Percentiles rank a stretch among this genome's conserved stretches.
phyloP scores from a whole-genome alignment of 1,140 invertebrate species.

The Cydia splendana region DNA sequence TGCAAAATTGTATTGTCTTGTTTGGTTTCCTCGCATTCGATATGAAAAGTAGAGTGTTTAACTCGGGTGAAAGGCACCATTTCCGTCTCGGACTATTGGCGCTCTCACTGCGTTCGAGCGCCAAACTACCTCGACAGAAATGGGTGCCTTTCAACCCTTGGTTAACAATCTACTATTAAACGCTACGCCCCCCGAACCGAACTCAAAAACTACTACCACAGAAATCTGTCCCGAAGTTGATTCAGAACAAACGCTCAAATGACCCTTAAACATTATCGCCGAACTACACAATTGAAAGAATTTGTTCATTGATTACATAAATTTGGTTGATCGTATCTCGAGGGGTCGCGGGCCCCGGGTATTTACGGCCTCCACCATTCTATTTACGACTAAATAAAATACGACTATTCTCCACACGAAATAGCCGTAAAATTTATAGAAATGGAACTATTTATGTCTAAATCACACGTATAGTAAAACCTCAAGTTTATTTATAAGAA shows the following conservation, averaged over 20 bases:
- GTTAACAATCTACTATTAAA: no score
- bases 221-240: background rate
- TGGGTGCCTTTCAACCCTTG: no score
- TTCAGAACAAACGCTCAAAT: background rate
- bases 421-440: constrained; percentile 20
- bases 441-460: background rate
- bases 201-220: no score
- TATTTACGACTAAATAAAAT: constrained; percentile 31
- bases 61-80: no score
- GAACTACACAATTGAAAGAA: constrained; percentile 4
- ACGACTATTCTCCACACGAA: constrained; percentile 25
- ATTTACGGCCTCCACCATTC: constrained; percentile 20
- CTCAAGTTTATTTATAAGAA: background rate
- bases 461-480: background rate
- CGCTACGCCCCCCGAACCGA: no score
- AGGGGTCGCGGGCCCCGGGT: background rate
- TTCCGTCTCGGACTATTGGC: no score
- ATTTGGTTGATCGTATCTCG: constrained; percentile 22
- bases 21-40: no score
- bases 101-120: no score
- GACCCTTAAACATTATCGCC: background rate
- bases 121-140: no score
- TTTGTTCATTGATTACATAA: constrained; percentile 28
- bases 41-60: no score
- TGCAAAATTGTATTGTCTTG: no score